phyloP scores from a whole-genome alignment of 2,113 vertebrate species.

The Forbesichthys papilliferus region DNA sequence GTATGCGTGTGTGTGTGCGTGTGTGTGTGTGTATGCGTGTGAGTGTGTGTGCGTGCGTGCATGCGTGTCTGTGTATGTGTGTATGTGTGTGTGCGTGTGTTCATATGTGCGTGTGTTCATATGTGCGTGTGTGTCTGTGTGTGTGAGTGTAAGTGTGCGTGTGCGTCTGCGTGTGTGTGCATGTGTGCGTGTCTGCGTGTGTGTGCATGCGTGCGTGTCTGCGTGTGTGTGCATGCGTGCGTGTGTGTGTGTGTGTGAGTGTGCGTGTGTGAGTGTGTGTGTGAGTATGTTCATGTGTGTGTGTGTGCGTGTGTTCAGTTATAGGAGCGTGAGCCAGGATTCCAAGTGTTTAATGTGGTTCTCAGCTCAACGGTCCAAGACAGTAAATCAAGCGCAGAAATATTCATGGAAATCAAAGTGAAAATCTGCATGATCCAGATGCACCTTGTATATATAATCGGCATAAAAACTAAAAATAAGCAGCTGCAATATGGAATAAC shows the following conservation, averaged over 20 bases:
- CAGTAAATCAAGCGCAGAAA: not conserved
- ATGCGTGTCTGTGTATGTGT: not conserved
- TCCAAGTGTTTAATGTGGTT: not conserved
- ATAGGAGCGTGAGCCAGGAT: not conserved
- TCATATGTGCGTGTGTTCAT: not conserved
- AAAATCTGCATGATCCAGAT: no score
- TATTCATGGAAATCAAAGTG: not conserved
- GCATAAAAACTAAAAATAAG: no score
- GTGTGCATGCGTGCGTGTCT: not conserved
- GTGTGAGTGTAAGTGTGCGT: not conserved
- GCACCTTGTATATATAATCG: no score
- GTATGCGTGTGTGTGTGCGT: not conserved
- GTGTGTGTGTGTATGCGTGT: not conserved
- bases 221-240: slow-evolving; percentile 1
- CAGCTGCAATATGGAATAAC: not conserved
- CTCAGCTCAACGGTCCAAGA: not conserved
- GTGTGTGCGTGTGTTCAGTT: not conserved
- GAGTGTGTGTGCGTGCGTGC: not conserved
- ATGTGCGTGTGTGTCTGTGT: not conserved
- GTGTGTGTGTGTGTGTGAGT: not conserved
- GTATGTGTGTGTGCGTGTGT: not conserved
- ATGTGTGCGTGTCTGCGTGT: not conserved
- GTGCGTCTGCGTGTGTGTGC: not conserved
- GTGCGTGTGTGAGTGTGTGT: not conserved
- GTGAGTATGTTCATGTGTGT: not conserved